phyloP scores from a whole-genome alignment of 2,888 invertebrate genomes.

The Andrena praecox region DNA sequence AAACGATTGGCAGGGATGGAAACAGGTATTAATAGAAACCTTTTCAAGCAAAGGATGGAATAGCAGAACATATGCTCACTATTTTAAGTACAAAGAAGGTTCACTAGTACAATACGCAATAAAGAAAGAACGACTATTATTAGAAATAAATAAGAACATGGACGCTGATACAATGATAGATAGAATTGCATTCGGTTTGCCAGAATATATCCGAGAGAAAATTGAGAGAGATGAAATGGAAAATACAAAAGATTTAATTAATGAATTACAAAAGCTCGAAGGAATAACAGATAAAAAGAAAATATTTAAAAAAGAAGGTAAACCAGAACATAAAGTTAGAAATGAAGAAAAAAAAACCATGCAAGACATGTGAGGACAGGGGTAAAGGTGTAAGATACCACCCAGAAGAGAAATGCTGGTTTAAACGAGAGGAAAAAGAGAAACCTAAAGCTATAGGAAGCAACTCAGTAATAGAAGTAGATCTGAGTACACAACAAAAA shows the following conservation, averaged over 20 bases:
- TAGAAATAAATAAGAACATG: constrained; percentile 57
- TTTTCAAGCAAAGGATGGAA: constrained; percentile 40
- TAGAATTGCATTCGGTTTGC: constrained; percentile 55
- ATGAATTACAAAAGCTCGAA: too few relatives aligned
- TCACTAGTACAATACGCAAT: constrained; percentile 56
- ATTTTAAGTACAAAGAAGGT: constrained; percentile 18
- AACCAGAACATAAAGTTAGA: too few relatives aligned
- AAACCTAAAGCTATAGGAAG: too few relatives aligned
- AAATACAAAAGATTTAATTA: too few relatives aligned
- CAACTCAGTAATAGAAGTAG: too few relatives aligned
- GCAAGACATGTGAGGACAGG: constrained; percentile 2
- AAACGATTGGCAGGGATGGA: constrained; percentile 35
- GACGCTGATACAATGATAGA: constrained; percentile 51
- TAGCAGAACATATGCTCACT: constrained; percentile 28
- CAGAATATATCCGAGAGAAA: constrained; percentile 60
- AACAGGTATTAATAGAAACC: constrained; percentile 14
- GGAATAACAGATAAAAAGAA: too few relatives aligned
- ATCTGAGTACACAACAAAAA: too few relatives aligned
- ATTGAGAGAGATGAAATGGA: too few relatives aligned
- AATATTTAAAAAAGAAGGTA: too few relatives aligned
- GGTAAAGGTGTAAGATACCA: constrained; percentile 19
- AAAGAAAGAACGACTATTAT: constrained; percentile 63
- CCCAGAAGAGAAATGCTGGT: not conserved
- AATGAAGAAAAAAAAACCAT: too few relatives aligned
- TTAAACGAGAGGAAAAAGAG: too few relatives aligned